These are phyloP conservation scores for Rhaphigaster nebulosa DNA, from an alignment of 2,888 invertebrate genomes.

Conservation along the genomic window DNA sequence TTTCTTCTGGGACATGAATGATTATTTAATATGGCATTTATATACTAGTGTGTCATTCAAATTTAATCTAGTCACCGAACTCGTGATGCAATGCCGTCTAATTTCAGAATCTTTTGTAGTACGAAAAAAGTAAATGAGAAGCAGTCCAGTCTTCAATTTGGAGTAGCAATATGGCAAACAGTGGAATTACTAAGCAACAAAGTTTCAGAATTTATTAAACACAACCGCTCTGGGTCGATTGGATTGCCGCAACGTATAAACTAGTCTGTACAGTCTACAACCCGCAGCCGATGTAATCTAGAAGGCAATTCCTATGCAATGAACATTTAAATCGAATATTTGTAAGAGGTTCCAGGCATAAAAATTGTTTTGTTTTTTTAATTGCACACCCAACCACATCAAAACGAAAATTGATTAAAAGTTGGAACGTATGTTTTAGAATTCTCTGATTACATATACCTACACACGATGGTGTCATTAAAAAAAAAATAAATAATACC, in stretches of 20 bases:
- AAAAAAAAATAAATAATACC: no score
- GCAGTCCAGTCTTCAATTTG: neutral
- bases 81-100: no score
- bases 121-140: neutral
- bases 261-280: neutral
- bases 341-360: neutral
- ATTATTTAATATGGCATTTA: no score
- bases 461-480: no score
- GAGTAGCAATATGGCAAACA: neutral
- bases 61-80: no score
- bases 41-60: no score
- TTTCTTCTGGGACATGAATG: no score
- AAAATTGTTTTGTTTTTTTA: neutral
- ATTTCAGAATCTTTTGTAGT: neutral
- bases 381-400: neutral
- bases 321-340: neutral
- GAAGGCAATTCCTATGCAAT: neutral
- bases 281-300: neutral
- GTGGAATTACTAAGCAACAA: slow-evolving; percentile 1
- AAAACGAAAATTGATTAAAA: neutral
- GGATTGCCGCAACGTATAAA: slow-evolving; percentile 1
- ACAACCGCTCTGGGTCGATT: neutral
- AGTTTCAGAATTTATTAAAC: slow-evolving; percentile 16
- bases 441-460: neutral
- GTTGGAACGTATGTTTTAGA: neutral